phyloP scores from a whole-genome alignment of 1,140 invertebrate genomes.

The Chymomyza costata region DNA sequence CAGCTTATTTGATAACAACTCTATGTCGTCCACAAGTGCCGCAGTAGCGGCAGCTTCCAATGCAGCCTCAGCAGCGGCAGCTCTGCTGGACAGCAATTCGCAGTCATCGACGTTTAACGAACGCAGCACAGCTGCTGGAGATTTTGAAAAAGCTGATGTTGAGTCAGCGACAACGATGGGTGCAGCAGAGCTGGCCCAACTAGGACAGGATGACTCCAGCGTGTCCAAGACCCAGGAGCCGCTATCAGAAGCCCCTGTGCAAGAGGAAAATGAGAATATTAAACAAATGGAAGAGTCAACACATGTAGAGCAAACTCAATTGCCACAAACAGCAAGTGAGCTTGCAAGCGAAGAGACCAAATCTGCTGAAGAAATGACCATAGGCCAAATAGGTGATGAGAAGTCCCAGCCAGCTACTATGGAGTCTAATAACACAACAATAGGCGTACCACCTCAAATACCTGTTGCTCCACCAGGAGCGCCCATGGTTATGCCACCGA shows the following conservation, averaged over 20 bases:
- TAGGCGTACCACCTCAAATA: neutral
- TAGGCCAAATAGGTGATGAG: slow-evolving; percentile 21
- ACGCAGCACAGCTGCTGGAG: slow-evolving; percentile 16
- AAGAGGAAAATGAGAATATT: slow-evolving; percentile 24
- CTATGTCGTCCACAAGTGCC: slow-evolving; percentile 68
- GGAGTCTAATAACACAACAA: neutral
- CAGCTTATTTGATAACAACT: slow-evolving; percentile 65
- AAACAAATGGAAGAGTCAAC: slow-evolving; percentile 36
- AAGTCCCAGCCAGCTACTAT: slow-evolving; percentile 21
- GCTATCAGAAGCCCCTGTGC: neutral
- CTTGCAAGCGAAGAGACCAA: slow-evolving; percentile 41
- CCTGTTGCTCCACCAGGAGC: slow-evolving; percentile 17
- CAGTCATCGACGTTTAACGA: slow-evolving; percentile 46
- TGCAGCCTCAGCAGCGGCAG: slow-evolving; percentile 57
- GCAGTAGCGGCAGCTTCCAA: slow-evolving; percentile 50
- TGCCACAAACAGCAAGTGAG: slow-evolving; percentile 17
- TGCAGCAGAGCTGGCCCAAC: slow-evolving; percentile 29
- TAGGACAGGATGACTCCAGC: slow-evolving; percentile 49
- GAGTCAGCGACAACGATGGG: slow-evolving; percentile 7
- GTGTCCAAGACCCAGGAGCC: slow-evolving; percentile 42
- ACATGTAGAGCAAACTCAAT: slow-evolving; percentile 36
- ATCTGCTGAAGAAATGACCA: slow-evolving; percentile 25
- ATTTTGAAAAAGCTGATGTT: slow-evolving; percentile 43
- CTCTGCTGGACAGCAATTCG: slow-evolving; percentile 65
- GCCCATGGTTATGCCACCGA: slow-evolving; percentile 15